A percentile compares a stretch with the other conserved stretches of the same genome.
phyloP scores from a whole-genome alignment of 2,113 vertebrate species.

The Callipepla californica region DNA sequence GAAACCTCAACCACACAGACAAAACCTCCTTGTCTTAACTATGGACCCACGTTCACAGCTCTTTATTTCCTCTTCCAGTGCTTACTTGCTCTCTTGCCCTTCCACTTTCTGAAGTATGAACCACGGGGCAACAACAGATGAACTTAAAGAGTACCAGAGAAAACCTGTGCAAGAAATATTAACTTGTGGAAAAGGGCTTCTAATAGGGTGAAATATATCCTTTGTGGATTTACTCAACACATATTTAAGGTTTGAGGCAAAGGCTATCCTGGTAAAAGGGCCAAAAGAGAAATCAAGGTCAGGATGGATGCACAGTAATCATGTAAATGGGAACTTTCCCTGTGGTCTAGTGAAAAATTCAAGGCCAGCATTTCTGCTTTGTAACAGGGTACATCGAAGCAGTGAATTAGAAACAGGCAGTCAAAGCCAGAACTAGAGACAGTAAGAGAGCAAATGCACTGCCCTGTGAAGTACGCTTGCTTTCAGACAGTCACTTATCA shows the following conservation, averaged over 20 bases:
- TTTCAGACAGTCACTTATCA: not conserved
- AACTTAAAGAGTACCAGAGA: not conserved
- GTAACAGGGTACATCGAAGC: rapidly evolving
- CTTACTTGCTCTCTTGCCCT: not conserved
- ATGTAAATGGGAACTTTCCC: not conserved
- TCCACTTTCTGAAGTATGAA: not conserved
- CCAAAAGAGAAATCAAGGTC: not conserved
- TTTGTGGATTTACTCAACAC: not conserved
- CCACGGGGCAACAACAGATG: not conserved
- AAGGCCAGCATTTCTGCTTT: not conserved
- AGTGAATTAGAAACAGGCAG: not conserved
- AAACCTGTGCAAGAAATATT: not conserved
- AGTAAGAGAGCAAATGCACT: not conserved
- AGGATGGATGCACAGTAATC: not conserved
- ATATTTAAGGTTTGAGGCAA: not conserved
- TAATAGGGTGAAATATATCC: not conserved
- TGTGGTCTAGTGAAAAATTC: not conserved
- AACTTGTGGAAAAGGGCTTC: not conserved
- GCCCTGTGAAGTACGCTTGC: not conserved
- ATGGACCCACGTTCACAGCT: not conserved
- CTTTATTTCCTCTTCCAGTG: not conserved
- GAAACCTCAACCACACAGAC: not conserved
- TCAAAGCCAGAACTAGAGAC: not conserved
- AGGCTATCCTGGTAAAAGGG: not conserved
- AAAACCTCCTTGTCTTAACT: not conserved